These are phyloP conservation scores for Malurus alboscapulatus DNA, from an alignment of 2,113 vertebrate genomes.

Conservation along the genomic window DNA sequence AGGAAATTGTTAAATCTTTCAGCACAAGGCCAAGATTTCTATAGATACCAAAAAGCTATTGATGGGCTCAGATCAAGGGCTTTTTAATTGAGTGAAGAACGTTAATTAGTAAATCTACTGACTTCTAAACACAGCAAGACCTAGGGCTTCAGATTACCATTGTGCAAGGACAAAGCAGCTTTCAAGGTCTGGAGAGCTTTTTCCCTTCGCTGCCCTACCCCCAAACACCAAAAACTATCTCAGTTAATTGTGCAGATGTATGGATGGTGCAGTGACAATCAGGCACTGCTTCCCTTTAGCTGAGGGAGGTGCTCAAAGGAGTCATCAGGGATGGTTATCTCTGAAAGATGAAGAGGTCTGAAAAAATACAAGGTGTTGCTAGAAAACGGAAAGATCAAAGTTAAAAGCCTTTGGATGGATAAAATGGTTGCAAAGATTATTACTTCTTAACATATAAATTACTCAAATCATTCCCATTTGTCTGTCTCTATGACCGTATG, in stretches of 20 bases:
- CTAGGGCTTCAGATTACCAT: neutral
- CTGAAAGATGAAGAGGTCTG: neutral
- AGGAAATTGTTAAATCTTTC: constrained; percentile 19
- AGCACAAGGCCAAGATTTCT: constrained; percentile 20
- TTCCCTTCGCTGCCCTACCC: neutral
- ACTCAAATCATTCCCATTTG: constrained; percentile 47
- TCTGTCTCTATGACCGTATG: constrained; percentile 4
- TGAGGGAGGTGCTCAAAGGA: neutral
- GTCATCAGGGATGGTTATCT: neutral
- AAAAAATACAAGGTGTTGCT: constrained; percentile 20
- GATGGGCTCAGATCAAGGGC: constrained; percentile 6
- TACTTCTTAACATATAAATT: constrained; percentile 58
- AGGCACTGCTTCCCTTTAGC: neutral
- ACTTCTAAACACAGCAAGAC: constrained; percentile 35
- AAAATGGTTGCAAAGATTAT: constrained; percentile 50
- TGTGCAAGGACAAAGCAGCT: constrained; percentile 29
- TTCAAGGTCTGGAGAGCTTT: constrained; percentile 30
- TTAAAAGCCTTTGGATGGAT: constrained; percentile 37
- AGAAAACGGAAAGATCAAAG: constrained; percentile 61
- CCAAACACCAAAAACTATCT: neutral
- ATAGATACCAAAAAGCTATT: constrained; percentile 19
- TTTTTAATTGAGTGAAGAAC: constrained; percentile 49
- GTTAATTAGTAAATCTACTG: constrained; percentile 56
- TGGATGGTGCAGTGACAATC: neutral
- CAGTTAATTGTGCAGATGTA: neutral